Conservation (phyloP, 2,888 invertebrate genomes). For the Drosophila cognata region DNA sequence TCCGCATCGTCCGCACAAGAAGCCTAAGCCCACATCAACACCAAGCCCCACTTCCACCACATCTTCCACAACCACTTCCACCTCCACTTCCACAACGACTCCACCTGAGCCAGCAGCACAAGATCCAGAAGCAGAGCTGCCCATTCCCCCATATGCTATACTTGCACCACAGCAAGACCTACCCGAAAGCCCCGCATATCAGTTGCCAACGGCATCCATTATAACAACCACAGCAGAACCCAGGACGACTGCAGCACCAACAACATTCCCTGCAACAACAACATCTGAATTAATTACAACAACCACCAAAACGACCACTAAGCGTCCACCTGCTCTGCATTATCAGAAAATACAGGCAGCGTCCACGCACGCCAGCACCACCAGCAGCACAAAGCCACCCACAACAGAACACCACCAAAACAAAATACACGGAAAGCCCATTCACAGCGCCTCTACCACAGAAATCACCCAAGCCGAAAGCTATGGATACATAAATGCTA, state of each 20-base stretch:
- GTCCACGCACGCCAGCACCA: slow-evolving; percentile 27
- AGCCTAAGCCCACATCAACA: slow-evolving; percentile 60
- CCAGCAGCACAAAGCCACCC: slow-evolving; percentile 41
- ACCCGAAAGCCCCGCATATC: slow-evolving; percentile 16
- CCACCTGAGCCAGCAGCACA: slow-evolving; percentile 19
- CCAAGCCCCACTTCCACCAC: slow-evolving; percentile 34
- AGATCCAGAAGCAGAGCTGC: slow-evolving; percentile 6
- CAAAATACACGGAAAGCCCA: slow-evolving; percentile 55
- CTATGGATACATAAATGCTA: slow-evolving; percentile 57
- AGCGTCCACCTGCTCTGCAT: slow-evolving; percentile 50
- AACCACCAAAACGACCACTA: slow-evolving; percentile 12
- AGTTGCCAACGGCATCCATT: slow-evolving; percentile 17
- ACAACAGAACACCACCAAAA: slow-evolving; percentile 51
- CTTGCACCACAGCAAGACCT: slow-evolving; percentile 8
- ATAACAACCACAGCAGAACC: not conserved
- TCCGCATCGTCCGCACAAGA: slow-evolving; percentile 56
- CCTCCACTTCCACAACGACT: slow-evolving; percentile 22
- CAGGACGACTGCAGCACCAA: not conserved
- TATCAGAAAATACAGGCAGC: slow-evolving; percentile 58
- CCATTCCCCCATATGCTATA: not conserved
- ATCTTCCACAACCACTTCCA: slow-evolving; percentile 35
- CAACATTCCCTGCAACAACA: slow-evolving; percentile 38
- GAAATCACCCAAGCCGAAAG: slow-evolving; percentile 38
- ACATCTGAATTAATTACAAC: slow-evolving; percentile 22
- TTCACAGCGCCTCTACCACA: slow-evolving; percentile 42